A percentile compares a stretch with the other conserved stretches of the same genome.
phyloP scores from a whole-genome alignment of 2,888 invertebrate genomes.

The Lydus trimaculatus region DNA sequence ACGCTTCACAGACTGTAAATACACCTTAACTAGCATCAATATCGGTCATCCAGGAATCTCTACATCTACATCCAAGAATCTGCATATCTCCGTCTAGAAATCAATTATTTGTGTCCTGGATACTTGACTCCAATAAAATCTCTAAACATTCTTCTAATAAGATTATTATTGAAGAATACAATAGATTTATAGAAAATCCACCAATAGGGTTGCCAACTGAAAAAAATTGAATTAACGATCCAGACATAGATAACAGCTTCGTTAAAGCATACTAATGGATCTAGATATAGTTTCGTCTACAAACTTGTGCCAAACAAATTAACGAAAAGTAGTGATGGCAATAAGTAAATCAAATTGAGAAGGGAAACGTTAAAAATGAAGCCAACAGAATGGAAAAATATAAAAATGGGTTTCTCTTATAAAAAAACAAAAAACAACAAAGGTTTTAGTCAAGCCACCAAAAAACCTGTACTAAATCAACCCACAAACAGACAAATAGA shows the following conservation, averaged over 20 bases:
- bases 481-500: not conserved
- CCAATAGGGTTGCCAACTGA: no score
- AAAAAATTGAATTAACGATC: no score
- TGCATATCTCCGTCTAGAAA: slow-evolving; percentile 3
- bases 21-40: no score
- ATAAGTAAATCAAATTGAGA: not conserved
- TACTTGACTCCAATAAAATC: no score
- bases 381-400: not conserved
- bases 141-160: no score
- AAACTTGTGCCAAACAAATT: not conserved
- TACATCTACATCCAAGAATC: not conserved
- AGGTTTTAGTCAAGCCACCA: no score
- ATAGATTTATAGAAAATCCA: no score
- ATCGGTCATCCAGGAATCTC: slow-evolving; percentile 1
- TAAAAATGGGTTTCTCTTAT: not conserved
- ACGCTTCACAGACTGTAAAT: no score
- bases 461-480: not conserved
- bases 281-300: not conserved
- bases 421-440: not conserved
- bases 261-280: not conserved
- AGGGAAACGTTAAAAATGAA: not conserved
- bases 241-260: no score
- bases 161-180: no score
- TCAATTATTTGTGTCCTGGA: not conserved
- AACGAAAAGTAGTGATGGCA: not conserved